Evolutionary conservation across 2,113 vertebrate genomes (phyloP).

Genomic region (Paedocypris sp.): DNA sequence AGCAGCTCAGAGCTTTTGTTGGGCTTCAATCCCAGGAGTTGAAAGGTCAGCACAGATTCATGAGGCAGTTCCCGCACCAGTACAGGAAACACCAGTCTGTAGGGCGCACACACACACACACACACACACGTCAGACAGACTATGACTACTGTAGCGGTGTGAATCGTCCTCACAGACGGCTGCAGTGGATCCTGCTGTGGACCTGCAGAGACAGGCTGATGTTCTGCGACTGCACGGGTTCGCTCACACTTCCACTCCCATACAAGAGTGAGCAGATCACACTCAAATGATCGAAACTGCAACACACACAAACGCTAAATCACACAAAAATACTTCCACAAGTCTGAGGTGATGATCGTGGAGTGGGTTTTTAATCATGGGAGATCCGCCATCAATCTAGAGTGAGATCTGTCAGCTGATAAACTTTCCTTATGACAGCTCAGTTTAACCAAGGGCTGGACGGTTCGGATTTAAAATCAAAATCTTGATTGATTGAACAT

Average conservation of each 20-base stretch:
- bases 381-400: too few species aligned
- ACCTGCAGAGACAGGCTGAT: conserved; percentile 51
- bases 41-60: conserved; percentile 55
- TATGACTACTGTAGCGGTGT: not conserved
- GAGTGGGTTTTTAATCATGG: too few species aligned
- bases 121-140: not conserved
- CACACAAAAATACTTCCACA: not conserved
- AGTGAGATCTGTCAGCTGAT: too few species aligned
- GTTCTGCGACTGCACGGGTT: conserved; percentile 48
- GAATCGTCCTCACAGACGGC: conserved; percentile 45
- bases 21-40: conserved; percentile 49
- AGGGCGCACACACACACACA: not conserved
- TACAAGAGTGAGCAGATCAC: conserved; percentile 49
- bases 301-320: not conserved
- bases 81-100: conserved; percentile 55
- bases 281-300: conserved; percentile 53
- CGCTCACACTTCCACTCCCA: conserved; percentile 37
- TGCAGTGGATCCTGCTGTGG: conserved; percentile 50
- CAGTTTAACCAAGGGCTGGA: too few species aligned
- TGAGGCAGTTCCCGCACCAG: conserved; percentile 48
- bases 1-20: conserved; percentile 44
- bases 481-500: too few species aligned
- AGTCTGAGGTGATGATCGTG: not conserved
- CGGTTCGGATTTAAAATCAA: too few species aligned
- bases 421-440: too few species aligned